Evolutionary conservation across 2,797 vertebrate genomes (phyloP).

Genomic region (Siniperca undulata): DNA sequence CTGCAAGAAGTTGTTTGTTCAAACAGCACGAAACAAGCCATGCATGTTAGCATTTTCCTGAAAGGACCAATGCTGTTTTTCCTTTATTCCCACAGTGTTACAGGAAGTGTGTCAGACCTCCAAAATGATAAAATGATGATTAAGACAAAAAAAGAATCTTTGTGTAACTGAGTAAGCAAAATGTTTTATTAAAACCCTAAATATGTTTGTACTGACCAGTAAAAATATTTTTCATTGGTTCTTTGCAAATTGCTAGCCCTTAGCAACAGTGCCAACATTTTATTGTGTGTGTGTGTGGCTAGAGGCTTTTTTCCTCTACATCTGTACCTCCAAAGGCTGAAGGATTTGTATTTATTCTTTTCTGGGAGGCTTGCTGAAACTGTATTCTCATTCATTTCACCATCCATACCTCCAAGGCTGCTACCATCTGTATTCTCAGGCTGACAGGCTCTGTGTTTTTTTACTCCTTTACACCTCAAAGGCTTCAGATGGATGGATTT

Average conservation of each 20-base stretch:
- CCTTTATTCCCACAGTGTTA: background rate
- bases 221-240: constrained; percentile 9
- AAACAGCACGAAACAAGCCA: too few relatives aligned
- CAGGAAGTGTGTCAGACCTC: background rate
- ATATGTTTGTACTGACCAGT: too few relatives aligned
- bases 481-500: constrained; percentile 41
- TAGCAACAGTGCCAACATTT: background rate
- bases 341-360: constrained; percentile 49
- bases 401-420: constrained; percentile 48
- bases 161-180: too few relatives aligned
- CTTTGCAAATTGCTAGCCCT: constrained; percentile 5
- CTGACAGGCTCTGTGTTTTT: constrained; percentile 5
- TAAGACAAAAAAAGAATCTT: background rate
- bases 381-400: constrained; percentile 45
- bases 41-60: too few relatives aligned
- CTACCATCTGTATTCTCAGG: constrained; percentile 54
- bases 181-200: too few relatives aligned
- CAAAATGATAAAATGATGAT: background rate
- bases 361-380: constrained; percentile 34
- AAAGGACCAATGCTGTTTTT: background rate
- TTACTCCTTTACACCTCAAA: constrained; percentile 15
- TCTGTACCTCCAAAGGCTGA: constrained; percentile 35
- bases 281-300: constrained; percentile 47
- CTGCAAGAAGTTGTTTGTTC: background rate
- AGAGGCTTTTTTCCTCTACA: constrained; percentile 13